A percentile compares a stretch with the other conserved stretches of the same genome.
Evolutionary conservation across 2,113 vertebrate species (phyloP).

Genomic region (Amblyopsis rosae): DNA sequence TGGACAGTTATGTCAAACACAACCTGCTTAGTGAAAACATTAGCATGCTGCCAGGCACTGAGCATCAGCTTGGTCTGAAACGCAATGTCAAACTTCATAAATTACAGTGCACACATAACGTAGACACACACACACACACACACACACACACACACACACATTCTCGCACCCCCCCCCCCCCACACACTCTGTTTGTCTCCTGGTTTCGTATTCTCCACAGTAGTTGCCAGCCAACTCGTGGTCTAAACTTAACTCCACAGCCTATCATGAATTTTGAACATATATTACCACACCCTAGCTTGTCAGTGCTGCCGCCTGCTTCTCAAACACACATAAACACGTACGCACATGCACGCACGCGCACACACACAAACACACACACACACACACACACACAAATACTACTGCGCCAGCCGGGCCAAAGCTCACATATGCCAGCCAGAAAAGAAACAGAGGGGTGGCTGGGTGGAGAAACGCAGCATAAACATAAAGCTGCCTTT

Average conservation of each 20-base stretch:
- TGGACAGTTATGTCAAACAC: neutral
- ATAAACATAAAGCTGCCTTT: conserved; percentile 23
- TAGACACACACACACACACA: neutral
- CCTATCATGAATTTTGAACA: conserved; percentile 55
- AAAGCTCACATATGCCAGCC: conserved; percentile 31
- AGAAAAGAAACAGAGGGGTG: conserved; percentile 21
- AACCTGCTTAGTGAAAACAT: neutral
- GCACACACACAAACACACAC: conserved; percentile 3
- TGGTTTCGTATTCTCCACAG: conserved; percentile 30
- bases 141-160: neutral
- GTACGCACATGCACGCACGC: conserved; percentile 4
- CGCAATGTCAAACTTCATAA: neutral
- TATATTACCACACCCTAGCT: conserved; percentile 67
- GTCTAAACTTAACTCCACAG: conserved; percentile 72
- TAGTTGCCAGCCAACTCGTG: conserved; percentile 53
- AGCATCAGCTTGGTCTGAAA: neutral
- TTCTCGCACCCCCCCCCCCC: conserved; percentile 15
- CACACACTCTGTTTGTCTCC: conserved; percentile 42
- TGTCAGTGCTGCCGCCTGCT: conserved; percentile 49
- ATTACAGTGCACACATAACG: neutral
- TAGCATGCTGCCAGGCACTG: neutral
- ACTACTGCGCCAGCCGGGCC: conserved; percentile 39
- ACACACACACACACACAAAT: conserved; percentile 1
- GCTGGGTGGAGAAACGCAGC: conserved; percentile 18
- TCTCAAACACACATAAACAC: conserved; percentile 31